A percentile compares a stretch with the other conserved stretches of the same genome.
Evolutionary conservation across 2,888 invertebrate genomes (phyloP).

Genomic region (Alentia gelatinosa): DNA sequence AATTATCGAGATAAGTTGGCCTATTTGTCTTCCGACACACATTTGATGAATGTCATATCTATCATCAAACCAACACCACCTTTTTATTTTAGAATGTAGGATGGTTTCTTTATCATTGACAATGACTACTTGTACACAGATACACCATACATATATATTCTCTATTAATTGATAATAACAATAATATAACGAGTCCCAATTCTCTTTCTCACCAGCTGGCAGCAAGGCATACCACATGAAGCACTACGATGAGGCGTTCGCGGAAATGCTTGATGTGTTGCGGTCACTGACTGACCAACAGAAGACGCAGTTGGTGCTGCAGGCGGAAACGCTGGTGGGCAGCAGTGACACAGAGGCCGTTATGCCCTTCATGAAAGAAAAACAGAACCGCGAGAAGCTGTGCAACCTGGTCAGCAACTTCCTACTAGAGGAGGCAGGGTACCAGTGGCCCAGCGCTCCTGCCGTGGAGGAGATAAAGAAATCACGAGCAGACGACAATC

Average conservation of each 20-base stretch:
- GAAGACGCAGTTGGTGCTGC: not conserved
- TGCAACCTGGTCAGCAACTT: slow-evolving; percentile 36
- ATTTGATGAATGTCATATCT: too few relatives aligned
- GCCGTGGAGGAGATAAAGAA: slow-evolving; percentile 5
- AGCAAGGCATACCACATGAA: slow-evolving; percentile 49
- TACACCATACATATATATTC: not conserved
- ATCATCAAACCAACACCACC: too few relatives aligned
- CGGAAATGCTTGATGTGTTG: slow-evolving; percentile 38
- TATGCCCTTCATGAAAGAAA: slow-evolving; percentile 30
- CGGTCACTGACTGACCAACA: slow-evolving; percentile 9
- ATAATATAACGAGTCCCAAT: not conserved
- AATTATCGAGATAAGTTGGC: too few relatives aligned
- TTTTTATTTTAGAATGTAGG: too few relatives aligned
- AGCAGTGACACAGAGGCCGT: slow-evolving; percentile 36
- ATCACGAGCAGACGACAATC: not conserved
- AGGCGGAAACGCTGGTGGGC: slow-evolving; percentile 15
- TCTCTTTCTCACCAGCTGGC: not conserved
- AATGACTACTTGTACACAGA: not conserved
- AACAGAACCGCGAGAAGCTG: not conserved
- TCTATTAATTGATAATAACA: not conserved
- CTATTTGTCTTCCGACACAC: too few relatives aligned
- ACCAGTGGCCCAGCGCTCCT: not conserved
- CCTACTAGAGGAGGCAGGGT: slow-evolving; percentile 32
- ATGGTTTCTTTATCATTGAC: too few relatives aligned
- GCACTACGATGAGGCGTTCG: slow-evolving; percentile 44